Evolutionary conservation across 2,113 vertebrate species (phyloP), one percentile per base, ranked within the genome.

Genomic region (Carettochelys insculpta): DNA sequence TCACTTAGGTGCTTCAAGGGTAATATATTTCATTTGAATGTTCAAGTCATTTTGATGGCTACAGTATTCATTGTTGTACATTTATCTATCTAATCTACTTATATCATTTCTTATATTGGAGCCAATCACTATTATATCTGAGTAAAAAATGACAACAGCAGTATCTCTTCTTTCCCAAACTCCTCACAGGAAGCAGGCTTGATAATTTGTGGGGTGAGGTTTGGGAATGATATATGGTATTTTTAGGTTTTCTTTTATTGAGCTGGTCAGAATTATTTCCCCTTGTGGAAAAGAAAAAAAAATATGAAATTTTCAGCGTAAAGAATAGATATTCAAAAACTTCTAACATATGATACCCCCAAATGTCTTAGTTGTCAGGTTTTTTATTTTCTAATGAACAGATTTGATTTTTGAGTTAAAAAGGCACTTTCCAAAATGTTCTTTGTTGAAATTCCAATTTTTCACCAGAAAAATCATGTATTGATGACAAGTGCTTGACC

Each of bases 381-480:
- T 71, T 25, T 43, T 43, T 4, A 22, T 41, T 73, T 53, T 80
- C 43, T 80, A 31, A 11, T 47, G 10, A 47, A 2, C 73, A 48
- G n/a, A 51, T 8, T 50, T 78, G 19, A n/a, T 85, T 8, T 41
- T 41, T 24, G 22, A 38, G 38, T 41, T 43, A 73, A 73, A 43
- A 20, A 73, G n/a, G 1, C 13, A 54, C 80, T 83, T 31, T 73
- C n/a, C n/a, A 22, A 84, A 83, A 20, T 17, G 51, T 2, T 68
- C 82, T 2, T 45, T 54, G 54, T 16, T 68, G 20, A 51, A 38
- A 85, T 80, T 13, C 1, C 1, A 51, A 0, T 1, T 19, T 56
- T 83, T 77, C 31, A 1, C 8, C 22, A 31, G 7, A 1, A 43
- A 86, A 82, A 77, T n/a, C n/a, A 61, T 52, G 3, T 11, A 45